Evolutionary conservation across 2,797 vertebrate species (phyloP).

Genomic region (Danio jaintianensis): DNA sequence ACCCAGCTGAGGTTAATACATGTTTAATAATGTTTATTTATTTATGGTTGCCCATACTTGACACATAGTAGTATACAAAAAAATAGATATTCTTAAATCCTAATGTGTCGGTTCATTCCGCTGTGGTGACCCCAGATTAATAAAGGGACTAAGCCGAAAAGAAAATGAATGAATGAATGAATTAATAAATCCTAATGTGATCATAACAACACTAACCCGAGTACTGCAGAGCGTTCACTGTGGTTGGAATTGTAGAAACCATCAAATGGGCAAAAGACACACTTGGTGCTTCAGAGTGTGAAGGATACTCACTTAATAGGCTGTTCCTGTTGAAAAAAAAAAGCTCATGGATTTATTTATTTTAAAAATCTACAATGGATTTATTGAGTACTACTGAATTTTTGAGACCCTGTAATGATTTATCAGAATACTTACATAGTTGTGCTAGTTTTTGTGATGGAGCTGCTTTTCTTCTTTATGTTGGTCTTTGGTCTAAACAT

Average conservation of each 20-base stretch:
- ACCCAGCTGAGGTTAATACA: too few species aligned
- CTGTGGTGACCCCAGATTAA: too few species aligned
- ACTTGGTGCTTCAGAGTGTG: conserved; percentile 73
- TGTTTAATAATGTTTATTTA: too few species aligned
- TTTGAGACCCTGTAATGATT: background rate
- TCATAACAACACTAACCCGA: conserved; percentile 78
- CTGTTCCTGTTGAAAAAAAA: conserved; percentile 59
- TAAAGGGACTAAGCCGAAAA: too few species aligned
- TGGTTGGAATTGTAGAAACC: conserved; percentile 69
- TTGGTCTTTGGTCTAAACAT: conserved; percentile 86
- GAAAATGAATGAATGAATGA: too few species aligned
- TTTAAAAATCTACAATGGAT: background rate
- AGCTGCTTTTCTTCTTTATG: conserved; percentile 67
- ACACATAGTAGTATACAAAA: background rate
- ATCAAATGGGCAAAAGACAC: conserved; percentile 64
- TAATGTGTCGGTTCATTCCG: too few species aligned
- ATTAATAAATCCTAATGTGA: background rate
- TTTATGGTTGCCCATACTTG: background rate
- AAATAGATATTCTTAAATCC: background rate
- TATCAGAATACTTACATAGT: conserved; percentile 70
- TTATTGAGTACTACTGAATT: background rate
- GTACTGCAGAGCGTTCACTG: conserved; percentile 80
- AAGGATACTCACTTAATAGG: conserved; percentile 78
- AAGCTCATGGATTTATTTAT: background rate
- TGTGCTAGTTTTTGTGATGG: conserved; percentile 64